Conservation (phyloP, 2,888 invertebrate species). For the Drosophila rellima region DNA sequence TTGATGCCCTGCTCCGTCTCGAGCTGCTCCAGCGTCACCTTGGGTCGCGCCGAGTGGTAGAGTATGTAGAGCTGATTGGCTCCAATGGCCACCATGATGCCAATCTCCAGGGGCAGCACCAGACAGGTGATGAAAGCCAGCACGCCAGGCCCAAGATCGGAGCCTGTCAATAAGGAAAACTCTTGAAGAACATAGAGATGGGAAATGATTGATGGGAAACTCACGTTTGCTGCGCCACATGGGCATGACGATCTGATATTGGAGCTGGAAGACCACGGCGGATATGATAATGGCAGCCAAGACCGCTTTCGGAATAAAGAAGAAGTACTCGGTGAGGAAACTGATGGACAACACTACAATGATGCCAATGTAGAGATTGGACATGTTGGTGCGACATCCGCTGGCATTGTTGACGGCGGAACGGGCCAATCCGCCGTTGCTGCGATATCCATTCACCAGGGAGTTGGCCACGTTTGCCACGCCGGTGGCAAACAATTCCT, state of each 20-base stretch:
- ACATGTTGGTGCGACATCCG: constrained; percentile 94
- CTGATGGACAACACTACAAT: constrained; percentile 93
- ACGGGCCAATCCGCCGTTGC: constrained; percentile 93
- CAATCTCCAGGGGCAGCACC: constrained; percentile 93
- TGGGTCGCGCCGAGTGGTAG: constrained; percentile 94
- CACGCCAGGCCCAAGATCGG: constrained; percentile 93
- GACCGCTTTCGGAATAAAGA: constrained; percentile 93
- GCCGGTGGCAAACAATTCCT: constrained; percentile 95
- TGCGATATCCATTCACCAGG: constrained; percentile 93
- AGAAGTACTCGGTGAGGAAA: constrained; percentile 94
- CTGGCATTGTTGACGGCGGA: constrained; percentile 95
- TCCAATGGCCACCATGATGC: constrained; percentile 93
- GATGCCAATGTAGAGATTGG: constrained; percentile 92
- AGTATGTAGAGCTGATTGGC: constrained; percentile 94
- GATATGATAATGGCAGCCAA: constrained; percentile 95
- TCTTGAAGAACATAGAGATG: neutral
- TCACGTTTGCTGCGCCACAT: constrained; percentile 96
- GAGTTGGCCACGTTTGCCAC: constrained; percentile 91
- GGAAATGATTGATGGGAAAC: constrained; percentile 71
- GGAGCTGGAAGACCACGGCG: constrained; percentile 96
- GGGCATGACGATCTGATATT: constrained; percentile 92
- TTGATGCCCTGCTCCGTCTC: constrained; percentile 90
- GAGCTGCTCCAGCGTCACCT: constrained; percentile 92
- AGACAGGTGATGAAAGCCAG: constrained; percentile 95
- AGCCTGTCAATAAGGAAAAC: constrained; percentile 87